phyloP scores from a whole-genome alignment of 2,888 invertebrate species.

The Schrankia costaestrigalis region DNA sequence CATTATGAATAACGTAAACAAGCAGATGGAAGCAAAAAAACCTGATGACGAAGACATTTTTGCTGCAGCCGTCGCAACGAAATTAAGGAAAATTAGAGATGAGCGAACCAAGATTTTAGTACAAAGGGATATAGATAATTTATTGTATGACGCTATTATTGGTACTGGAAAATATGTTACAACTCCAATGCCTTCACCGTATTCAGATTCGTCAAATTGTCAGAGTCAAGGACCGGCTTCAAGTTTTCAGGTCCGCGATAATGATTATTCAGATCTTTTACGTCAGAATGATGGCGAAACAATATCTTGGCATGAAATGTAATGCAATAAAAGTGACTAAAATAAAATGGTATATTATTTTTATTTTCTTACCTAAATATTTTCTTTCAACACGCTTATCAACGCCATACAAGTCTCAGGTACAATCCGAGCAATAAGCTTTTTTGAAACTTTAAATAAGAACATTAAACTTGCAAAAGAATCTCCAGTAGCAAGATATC shows the following conservation, averaged over 20 bases:
- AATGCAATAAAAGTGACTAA: slow-evolving; percentile 14
- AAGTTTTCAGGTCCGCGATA: slow-evolving; percentile 16
- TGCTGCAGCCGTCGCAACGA: slow-evolving; percentile 22
- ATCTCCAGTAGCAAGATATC: too few species aligned
- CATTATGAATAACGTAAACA: too few species aligned
- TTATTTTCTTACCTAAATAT: too few species aligned
- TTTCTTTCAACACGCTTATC: too few species aligned
- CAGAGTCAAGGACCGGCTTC: slow-evolving; percentile 11
- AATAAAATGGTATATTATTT: slow-evolving; percentile 8
- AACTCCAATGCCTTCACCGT: slow-evolving; percentile 17
- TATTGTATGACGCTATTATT: too few species aligned
- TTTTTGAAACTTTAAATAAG: too few species aligned
- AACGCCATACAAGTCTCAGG: too few species aligned
- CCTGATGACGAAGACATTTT: slow-evolving; percentile 25
- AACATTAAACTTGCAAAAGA: too few species aligned
- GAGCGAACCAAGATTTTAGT: slow-evolving; percentile 26
- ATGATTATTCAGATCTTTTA: slow-evolving; percentile 16
- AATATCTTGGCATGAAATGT: slow-evolving; percentile 16
- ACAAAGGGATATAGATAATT: too few species aligned
- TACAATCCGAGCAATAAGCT: too few species aligned
- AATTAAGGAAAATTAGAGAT: slow-evolving; percentile 27
- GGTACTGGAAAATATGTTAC: slow-evolving; percentile 21
- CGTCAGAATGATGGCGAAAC: slow-evolving; percentile 12
- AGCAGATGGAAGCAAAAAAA: too few species aligned
- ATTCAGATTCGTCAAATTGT: slow-evolving; percentile 23